Evolutionary conservation across 1,140 invertebrate species (phyloP).

Genomic region (Hydropsyche tenuis): DNA sequence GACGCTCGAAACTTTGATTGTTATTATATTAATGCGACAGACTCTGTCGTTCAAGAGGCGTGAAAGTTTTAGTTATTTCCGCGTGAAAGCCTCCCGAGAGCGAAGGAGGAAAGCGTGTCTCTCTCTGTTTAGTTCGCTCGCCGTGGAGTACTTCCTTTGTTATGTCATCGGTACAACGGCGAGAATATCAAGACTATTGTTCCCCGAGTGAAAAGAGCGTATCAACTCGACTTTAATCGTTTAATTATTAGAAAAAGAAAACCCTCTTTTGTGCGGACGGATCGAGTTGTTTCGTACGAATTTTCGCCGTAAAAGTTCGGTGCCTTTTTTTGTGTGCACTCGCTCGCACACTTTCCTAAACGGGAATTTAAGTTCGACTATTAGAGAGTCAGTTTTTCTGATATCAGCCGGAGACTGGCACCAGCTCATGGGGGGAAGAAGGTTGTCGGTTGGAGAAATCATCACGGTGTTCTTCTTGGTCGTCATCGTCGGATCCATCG

Average conservation of each 20-base stretch:
- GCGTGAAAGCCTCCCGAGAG: slow-evolving; percentile 15
- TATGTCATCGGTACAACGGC: not conserved
- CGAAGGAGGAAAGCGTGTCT: slow-evolving; percentile 19
- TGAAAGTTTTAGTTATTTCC: slow-evolving; percentile 24
- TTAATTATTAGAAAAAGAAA: too few relatives aligned
- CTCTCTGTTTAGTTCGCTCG: not conserved
- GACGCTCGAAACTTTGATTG: not conserved
- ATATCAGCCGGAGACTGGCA: slow-evolving; percentile 30
- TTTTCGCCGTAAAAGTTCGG: too few relatives aligned
- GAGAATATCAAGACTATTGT: slow-evolving; percentile 6
- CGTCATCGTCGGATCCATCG: slow-evolving; percentile 19
- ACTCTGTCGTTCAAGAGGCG: not conserved
- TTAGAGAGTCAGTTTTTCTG: slow-evolving; percentile 24
- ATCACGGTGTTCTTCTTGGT: not conserved
- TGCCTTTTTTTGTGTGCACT: slow-evolving; percentile 3
- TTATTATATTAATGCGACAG: not conserved
- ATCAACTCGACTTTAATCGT: too few relatives aligned
- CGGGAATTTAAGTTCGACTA: not conserved
- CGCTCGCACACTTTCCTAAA: not conserved
- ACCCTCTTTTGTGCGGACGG: too few relatives aligned
- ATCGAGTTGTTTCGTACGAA: too few relatives aligned
- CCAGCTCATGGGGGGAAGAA: not conserved
- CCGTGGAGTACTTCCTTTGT: slow-evolving; percentile 1
- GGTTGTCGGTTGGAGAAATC: slow-evolving; percentile 19
- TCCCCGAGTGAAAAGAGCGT: not conserved